Percentiles rank a stretch among this genome's conserved stretches.
These are phyloP conservation scores for Charaxes varanes DNA, from an alignment of 1,140 invertebrate genomes.

Conservation along the genomic window DNA sequence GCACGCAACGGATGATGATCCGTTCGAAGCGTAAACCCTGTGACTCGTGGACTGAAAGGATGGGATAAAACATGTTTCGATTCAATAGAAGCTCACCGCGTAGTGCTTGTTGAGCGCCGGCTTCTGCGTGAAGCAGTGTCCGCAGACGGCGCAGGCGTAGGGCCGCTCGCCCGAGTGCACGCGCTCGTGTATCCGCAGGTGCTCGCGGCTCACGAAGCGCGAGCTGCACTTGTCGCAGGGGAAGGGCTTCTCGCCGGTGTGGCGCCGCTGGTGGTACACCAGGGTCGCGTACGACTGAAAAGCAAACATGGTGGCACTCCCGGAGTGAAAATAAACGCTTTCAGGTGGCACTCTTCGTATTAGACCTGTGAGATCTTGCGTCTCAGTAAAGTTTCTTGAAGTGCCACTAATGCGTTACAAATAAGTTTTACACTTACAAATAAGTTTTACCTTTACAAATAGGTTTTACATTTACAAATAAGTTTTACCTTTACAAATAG, in stretches of 20 bases:
- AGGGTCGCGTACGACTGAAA: conserved; percentile 36
- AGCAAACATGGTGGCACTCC: too few relatives aligned
- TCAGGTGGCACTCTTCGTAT: too few relatives aligned
- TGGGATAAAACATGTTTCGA: background rate
- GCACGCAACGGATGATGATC: too few relatives aligned
- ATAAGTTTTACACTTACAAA: too few relatives aligned
- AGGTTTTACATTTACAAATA: too few relatives aligned
- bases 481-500: too few relatives aligned
- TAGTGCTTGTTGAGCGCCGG: conserved; percentile 42
- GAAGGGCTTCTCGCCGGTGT: conserved; percentile 41
- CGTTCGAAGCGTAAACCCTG: background rate
- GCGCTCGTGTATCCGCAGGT: conserved; percentile 31
- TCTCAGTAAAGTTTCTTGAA: too few relatives aligned
- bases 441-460: too few relatives aligned
- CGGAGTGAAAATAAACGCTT: too few relatives aligned
- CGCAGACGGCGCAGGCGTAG: conserved; percentile 29
- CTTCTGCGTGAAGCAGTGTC: conserved; percentile 39
- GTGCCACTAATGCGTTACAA: too few relatives aligned
- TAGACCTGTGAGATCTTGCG: too few relatives aligned
- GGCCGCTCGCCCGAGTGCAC: conserved; percentile 39
- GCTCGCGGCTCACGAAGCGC: conserved; percentile 29
- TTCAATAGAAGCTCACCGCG: conserved; percentile 25
- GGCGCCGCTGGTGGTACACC: conserved; percentile 40
- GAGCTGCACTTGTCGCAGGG: conserved; percentile 25
- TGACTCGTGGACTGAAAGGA: too few relatives aligned